phyloP scores from a whole-genome alignment of 2,888 invertebrate genomes.

The Heliothis peltigera region DNA sequence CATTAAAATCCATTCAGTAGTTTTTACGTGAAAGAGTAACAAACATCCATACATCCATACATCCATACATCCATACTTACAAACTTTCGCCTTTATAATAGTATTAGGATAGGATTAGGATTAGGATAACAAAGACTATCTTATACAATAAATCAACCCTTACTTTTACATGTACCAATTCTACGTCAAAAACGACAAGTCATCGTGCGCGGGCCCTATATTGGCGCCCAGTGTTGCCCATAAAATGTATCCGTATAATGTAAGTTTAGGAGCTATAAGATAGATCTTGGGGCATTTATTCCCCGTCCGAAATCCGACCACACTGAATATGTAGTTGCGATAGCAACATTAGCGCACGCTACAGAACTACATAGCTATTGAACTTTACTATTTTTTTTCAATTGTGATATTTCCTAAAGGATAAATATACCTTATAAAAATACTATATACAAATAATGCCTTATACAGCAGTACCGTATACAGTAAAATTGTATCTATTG shows the following conservation, averaged over 20 bases:
- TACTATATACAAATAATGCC: too few relatives aligned
- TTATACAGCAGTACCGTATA: neutral
- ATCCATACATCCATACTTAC: too few relatives aligned
- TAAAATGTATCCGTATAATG: slow-evolving; percentile 54
- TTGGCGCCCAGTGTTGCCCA: slow-evolving; percentile 37
- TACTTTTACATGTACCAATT: slow-evolving; percentile 49
- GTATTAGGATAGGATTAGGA: too few relatives aligned
- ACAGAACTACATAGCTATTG: neutral
- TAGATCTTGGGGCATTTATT: slow-evolving; percentile 52
- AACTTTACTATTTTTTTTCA: too few relatives aligned
- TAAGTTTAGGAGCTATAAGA: slow-evolving; percentile 43
- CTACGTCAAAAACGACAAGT: slow-evolving; percentile 49
- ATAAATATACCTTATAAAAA: too few relatives aligned
- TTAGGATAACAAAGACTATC: slow-evolving; percentile 55
- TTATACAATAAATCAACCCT: slow-evolving; percentile 63
- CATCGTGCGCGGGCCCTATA: slow-evolving; percentile 43
- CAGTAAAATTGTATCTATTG: slow-evolving; percentile 24
- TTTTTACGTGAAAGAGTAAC: too few relatives aligned
- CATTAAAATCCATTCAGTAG: too few relatives aligned
- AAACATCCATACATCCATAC: too few relatives aligned
- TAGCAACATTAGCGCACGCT: slow-evolving; percentile 12
- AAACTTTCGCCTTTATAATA: too few relatives aligned
- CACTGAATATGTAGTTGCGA: slow-evolving; percentile 7
- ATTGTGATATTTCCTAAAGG: too few relatives aligned
- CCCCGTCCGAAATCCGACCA: slow-evolving; percentile 15